Base-by-base conservation (phyloP, 2,797 vertebrate species). In the Acropternis orthonyx region DNA sequence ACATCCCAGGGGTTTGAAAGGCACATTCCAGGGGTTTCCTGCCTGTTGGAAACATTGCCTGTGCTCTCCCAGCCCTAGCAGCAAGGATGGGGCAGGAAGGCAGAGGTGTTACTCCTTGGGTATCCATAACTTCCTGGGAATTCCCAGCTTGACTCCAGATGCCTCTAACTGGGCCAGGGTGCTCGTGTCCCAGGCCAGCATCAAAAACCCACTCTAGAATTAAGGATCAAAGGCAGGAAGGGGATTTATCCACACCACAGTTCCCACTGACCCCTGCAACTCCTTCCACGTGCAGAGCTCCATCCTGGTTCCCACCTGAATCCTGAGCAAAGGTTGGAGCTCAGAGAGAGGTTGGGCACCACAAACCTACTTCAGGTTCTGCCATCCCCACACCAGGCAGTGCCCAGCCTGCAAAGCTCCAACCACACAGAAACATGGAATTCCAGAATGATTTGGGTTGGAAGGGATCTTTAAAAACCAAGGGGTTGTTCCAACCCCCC, bases 341-440 rank as follows among this genome's bases (percentile, higher is more conserved):
- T 56, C 55, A 26, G 4, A 61, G 27, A 6, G 52, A 12, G 11
- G 7, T 8, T 5, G 14, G n/a, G 12, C 22, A 39, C 11, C 61
- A 65, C 55, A 56, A 28, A 11, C 4, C 46, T 61, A 48, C n/a
- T 28, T 52, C 27, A 16, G 46, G 14, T 0, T 0, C 34, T 54
- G 56, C 56, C 58, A 5, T 27, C 37, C 5, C 3, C 8, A 27
- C 48, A 26, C 10, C 0, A 0, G 36, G 36, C n/a, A 78, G 46
- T 44, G 16, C 18, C 30, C 52, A 63, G 20, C 34, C 43, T 22
- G 14, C 44, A 55, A 39, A 61, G 23, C 52, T 22, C 58, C 15
- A 6, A 3, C 32, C 59, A 4, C 23, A 49, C 1, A 1, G 0
- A 27, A 39, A 27, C 9, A 4, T 1, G 17, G 68, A 18, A 49